Base-by-base conservation (phyloP, 92 coral and sea anemone genomes). In the Parazoanthus atlanticus region DNA sequence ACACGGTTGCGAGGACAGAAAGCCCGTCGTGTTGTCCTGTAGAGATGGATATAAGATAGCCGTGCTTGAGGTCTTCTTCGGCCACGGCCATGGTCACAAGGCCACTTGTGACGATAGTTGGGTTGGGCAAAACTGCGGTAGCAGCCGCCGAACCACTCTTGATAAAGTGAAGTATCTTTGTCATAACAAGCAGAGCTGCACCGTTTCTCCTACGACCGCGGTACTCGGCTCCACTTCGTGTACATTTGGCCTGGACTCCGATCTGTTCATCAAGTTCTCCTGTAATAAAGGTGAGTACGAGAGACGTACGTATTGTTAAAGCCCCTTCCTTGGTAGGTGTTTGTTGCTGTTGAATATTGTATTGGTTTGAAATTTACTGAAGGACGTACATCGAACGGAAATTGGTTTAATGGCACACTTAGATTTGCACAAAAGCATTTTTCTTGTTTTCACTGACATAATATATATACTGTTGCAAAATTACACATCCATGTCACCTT, bases 181-280 rank as follows among this genome's bases (percentile, higher is more conserved):
- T 72, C 93, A 91, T 25, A 85, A 77, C 33, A 88, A 83, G 56
- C 17, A 56, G 58, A 64, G 15, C 16, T 91, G 93, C 33, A 28
- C 78, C 0, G 61, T 91, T 4, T 21, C 88, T 58, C 93, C 93
- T 25, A 91, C 91, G 1, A 56, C 88, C 19, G 58, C 26, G 23
- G 91, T 91, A 15, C 93, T 91, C 79, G 93, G 93, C 2, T 29
- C 88, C 1, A 82, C 93, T 13, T 91, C 93, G 64, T 91, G 93
- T 71, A 81, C 90, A 2, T 91, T 91, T 74, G 93, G 93, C 2
- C 81, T 91, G 83, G 91, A 91, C 28, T 40, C 91, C 56, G 93
- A 91, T 76, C 85, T 91, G 89, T 32, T 74, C 47, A 71, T 91
- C 26, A 91, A 91, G 19, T 91, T 88, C 49, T 77, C 67, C 15